Base-by-base conservation (phyloP, 2,888 invertebrate species). In the Malacosoma neustria region DNA sequence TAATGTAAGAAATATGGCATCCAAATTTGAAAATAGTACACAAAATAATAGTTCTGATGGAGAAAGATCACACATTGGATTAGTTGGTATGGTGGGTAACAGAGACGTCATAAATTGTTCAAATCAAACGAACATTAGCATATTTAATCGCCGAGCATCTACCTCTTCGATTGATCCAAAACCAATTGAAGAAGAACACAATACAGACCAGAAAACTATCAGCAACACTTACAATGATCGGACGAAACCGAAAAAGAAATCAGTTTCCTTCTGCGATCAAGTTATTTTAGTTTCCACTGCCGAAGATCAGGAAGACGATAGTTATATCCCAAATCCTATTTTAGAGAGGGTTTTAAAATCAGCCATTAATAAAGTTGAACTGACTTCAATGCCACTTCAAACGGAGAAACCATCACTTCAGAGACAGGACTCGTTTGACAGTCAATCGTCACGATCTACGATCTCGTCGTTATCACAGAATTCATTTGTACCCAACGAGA, bases 261-360 rank as follows among this genome's bases (percentile, higher is more conserved):
- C 95, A 40, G 97, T 97, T 3, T 96, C 97, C 0, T 97, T 97
- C 73, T 97, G 96, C 61, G 97, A 97, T 68, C 95, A 97, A 75
- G 96, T 97, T 0, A 96, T 96, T 43, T 79, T 97, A 38, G 96
- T 97, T 7, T 96, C 97, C 3, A 96, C 96, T 1, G 95, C 96
- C 0, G 96, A 97, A 57, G 96, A 96, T 54, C 94, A 96, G 58
- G 95, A 95, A 72, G 94, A 94, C 43, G 95, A 95, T 45, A 92
- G 93, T 51, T 95, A 95, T 58, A 95, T 96, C 57, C 95, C 96
- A 0, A 96, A 96, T 77, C 96, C 96, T 1, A 95, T 96, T 40
- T 74, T 96, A 48, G 95, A 96, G 66, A 87, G 96, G 39, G 95
- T 96, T 0, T 72, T 96, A 12, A 89, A 95, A 44, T 93, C 93